These are phyloP conservation scores for Drosophila neocordata DNA, from an alignment of 1,140 invertebrate genomes.

Conservation along the genomic window DNA sequence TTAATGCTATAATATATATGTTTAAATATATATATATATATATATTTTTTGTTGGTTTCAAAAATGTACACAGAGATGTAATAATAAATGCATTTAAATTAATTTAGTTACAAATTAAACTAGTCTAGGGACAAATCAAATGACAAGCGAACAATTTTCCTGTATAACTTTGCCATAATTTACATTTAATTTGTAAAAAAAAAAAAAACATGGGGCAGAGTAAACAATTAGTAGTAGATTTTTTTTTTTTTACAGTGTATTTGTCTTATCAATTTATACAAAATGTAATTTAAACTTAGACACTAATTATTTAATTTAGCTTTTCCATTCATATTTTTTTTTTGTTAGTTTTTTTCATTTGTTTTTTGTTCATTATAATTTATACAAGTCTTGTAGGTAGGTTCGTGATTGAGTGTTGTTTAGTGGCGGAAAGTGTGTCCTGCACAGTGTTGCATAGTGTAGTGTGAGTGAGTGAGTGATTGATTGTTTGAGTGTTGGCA, in stretches of 20 bases:
- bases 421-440: conserved; percentile 37
- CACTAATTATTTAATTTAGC: conserved; percentile 63
- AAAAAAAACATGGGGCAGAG: conserved; percentile 16
- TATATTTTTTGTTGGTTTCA: conserved; percentile 59
- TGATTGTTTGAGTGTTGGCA: conserved; percentile 36
- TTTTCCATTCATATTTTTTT: conserved; percentile 22
- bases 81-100: conserved; percentile 73
- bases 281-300: conserved; percentile 74
- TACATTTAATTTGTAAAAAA: conserved; percentile 36
- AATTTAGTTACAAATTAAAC: conserved; percentile 73
- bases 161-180: conserved; percentile 56
- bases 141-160: conserved; percentile 52
- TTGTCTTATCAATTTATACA: conserved; percentile 73
- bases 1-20: conserved; percentile 62
- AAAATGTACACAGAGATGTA: conserved; percentile 65
- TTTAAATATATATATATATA: not conserved
- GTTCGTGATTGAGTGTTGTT: conserved; percentile 67
- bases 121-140: conserved; percentile 69
- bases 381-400: conserved; percentile 82
- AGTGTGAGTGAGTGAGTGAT: conserved; percentile 31
- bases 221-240: conserved; percentile 56
- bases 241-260: conserved; percentile 67
- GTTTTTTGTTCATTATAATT: conserved; percentile 48
- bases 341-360: conserved; percentile 24
- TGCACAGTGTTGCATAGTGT: conserved; percentile 50